phyloP scores from a whole-genome alignment of 2,888 invertebrate genomes.

The Microplitis deprimator region DNA sequence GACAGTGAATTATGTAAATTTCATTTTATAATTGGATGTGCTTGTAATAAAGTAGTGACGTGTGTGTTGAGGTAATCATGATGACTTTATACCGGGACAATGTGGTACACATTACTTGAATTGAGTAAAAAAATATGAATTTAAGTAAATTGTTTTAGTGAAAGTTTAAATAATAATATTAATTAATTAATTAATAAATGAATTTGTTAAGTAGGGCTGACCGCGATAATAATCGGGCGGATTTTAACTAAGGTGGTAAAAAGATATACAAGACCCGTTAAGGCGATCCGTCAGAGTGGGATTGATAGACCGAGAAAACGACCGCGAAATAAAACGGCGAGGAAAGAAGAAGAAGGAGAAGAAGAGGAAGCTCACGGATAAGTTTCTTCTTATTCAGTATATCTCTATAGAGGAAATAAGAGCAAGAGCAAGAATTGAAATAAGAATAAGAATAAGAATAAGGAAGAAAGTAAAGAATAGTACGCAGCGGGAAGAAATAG shows the following conservation, averaged over 20 bases:
- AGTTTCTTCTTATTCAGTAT: background rate
- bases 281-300: constrained; percentile 58
- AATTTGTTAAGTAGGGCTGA: background rate
- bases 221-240: constrained; percentile 3
- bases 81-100: constrained; percentile 10
- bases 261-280: constrained; percentile 52
- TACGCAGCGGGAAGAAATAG: background rate
- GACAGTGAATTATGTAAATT: background rate
- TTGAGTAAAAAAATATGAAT: background rate
- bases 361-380: constrained; percentile 16
- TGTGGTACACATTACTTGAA: constrained; percentile 10
- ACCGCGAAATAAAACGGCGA: constrained; percentile 30
- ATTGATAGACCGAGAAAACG: constrained; percentile 51
- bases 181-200: background rate
- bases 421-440: background rate
- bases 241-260: constrained; percentile 16
- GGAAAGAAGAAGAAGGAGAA: constrained; percentile 7
- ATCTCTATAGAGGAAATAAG: constrained; percentile 2
- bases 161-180: background rate
- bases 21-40: constrained; percentile 8
- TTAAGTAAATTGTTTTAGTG: background rate
- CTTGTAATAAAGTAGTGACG: constrained; percentile 5
- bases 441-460: no score
- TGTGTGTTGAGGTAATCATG: background rate
- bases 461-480: constrained; percentile 12